Base-by-base conservation (phyloP, 2,797 vertebrate species). In the Megalops cyprinoides region DNA sequence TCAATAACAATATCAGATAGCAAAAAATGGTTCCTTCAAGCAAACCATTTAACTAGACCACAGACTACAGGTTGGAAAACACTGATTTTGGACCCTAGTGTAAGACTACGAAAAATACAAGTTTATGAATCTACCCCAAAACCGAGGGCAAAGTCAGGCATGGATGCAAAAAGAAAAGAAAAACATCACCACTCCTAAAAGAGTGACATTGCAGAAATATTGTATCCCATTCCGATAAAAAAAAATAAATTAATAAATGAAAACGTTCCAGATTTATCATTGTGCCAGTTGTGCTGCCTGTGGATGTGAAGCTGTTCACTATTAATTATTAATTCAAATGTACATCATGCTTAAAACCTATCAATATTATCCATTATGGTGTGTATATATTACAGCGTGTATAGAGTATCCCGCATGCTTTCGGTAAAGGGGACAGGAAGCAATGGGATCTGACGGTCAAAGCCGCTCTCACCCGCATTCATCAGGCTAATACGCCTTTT, bases 371-470 rank as follows among this genome's bases (percentile, higher is more conserved):
- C 90, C 89, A 90, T 94, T 94, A 90, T 86, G 85, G 85, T 83
- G 88, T 93, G 90, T 92, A 93, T 93, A 93, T 90, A 94, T 94
- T 94, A 93, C 92, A 91, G 85, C 82, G 90, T 90, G 93, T 91
- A 93, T 94, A 92, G 86, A 86, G 91, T 94, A 91, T 92, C 92
- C 92, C 92, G 90, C 90, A 91, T 86, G 1, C 81, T 15, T 51
- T 60, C 53, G 82, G 88, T 90, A 86, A 88, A 90, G 91, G 92
- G 91, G 91, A 92, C 88, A 85, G 80, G 79, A 84, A 77, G 81
- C 78, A 84, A 31, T 80, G 84, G 58, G 76, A 75, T 51, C 78
- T 88, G 90, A 92, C 86, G 81, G 90, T 90, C 86, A 86, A 83
- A 87, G 79, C 81, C 85, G 87, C 87, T 86, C 82, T n/a, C 56